Percentiles rank a stretch among this genome's conserved stretches.
These are phyloP conservation scores for Geodia barretti DNA, from an alignment of 37 sponge, comb jelly and placozoan species.

Conservation along the genomic window DNA sequence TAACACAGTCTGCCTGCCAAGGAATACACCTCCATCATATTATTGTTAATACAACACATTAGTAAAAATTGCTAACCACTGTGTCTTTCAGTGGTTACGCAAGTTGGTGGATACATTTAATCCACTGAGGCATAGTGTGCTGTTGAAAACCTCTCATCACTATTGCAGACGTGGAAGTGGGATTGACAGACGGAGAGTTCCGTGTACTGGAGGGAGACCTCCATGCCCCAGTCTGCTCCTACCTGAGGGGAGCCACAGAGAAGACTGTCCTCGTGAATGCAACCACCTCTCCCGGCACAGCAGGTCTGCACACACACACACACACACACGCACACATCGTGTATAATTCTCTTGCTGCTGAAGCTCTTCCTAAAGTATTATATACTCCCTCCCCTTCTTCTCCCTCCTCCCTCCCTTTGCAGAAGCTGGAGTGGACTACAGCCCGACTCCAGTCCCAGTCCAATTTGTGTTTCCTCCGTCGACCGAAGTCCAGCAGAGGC, in stretches of 20 bases:
- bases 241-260: not conserved
- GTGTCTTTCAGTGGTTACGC: too few relatives aligned
- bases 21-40: too few relatives aligned
- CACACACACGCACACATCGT: not conserved
- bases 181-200: not conserved
- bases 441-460: not conserved
- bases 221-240: not conserved
- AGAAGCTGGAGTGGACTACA: conserved; percentile 15
- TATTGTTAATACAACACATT: too few relatives aligned
- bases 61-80: too few relatives aligned
- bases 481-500: not conserved
- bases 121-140: too few relatives aligned
- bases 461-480: not conserved
- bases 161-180: not conserved
- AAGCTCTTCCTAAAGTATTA: too few relatives aligned
- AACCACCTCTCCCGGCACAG: not conserved
- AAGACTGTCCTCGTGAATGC: not conserved
- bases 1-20: too few relatives aligned
- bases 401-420: not conserved
- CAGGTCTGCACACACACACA: not conserved
- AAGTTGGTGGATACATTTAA: too few relatives aligned
- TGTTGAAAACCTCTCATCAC: too few relatives aligned
- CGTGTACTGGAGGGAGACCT: not conserved
- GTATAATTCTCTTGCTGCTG: not conserved
- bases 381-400: too few relatives aligned